These are phyloP conservation scores for Mellilla xanthometata DNA, from an alignment of 2,888 invertebrate species.

Conservation along the genomic window DNA sequence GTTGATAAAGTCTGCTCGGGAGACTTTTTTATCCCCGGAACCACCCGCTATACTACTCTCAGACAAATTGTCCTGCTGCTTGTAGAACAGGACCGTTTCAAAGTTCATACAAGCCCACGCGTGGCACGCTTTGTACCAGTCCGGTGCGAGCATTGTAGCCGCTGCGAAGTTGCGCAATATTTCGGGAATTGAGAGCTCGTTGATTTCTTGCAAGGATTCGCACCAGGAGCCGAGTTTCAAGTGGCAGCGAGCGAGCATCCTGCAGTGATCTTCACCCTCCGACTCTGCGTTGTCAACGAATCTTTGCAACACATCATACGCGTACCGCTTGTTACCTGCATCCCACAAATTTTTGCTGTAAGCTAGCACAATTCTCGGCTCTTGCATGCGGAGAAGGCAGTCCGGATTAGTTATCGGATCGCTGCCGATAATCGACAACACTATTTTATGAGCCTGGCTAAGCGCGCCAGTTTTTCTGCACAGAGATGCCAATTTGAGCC, in stretches of 20 bases:
- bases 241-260: constrained; percentile 91
- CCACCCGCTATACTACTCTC: constrained; percentile 71
- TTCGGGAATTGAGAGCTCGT: constrained; percentile 89
- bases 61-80: constrained; percentile 74
- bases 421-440: constrained; percentile 89
- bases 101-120: constrained; percentile 99
- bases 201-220: constrained; percentile 92
- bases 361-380: constrained; percentile 95
- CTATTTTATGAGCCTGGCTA: constrained; percentile 95
- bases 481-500: constrained; percentile 98
- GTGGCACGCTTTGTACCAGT: constrained; percentile 99
- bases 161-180: constrained; percentile 89
- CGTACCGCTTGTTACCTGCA: constrained; percentile 88
- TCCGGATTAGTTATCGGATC: constrained; percentile 90
- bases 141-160: constrained; percentile 92
- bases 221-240: constrained; percentile 98
- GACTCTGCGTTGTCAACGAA: constrained; percentile 85
- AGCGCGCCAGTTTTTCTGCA: constrained; percentile 96
- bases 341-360: constrained; percentile 98
- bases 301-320: constrained; percentile 89
- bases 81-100: constrained; percentile 90
- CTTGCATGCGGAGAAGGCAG: constrained; percentile 87
- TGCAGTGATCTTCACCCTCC: constrained; percentile 80
- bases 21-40: constrained; percentile 70
- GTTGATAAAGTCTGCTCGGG: constrained; percentile 67